phyloP scores from a whole-genome alignment of 2,113 vertebrate species.

The Gymnorhina tibicen region DNA sequence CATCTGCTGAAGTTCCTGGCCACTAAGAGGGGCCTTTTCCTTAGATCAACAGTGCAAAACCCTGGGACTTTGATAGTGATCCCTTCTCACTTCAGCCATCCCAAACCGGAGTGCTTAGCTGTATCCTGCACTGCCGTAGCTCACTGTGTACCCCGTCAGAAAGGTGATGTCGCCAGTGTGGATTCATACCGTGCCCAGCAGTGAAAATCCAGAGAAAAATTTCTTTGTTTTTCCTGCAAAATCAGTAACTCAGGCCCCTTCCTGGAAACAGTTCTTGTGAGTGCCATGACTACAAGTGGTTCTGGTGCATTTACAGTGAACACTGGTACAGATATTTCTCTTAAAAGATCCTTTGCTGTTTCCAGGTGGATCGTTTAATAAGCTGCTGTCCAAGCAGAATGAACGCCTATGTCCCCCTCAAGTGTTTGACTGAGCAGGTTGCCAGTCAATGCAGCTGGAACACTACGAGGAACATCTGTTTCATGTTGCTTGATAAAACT shows the following conservation, averaged over 20 bases:
- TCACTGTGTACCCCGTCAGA: rapidly evolving
- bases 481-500: not conserved
- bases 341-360: not conserved
- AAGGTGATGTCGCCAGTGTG: not conserved
- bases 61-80: not conserved
- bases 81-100: not conserved
- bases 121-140: not conserved
- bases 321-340: not conserved
- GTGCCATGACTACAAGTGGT: not conserved
- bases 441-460: not conserved
- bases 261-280: not conserved
- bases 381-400: not conserved
- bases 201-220: not conserved
- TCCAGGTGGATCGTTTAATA: not conserved
- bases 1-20: not conserved
- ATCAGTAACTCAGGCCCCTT: not conserved
- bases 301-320: not conserved
- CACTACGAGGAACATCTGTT: not conserved
- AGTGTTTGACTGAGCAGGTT: not conserved
- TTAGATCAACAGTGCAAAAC: not conserved
- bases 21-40: not conserved
- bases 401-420: rapidly evolving
- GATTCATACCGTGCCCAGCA: not conserved
- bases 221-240: not conserved
- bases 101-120: not conserved